These are phyloP conservation scores for Lagopus leucura DNA, from an alignment of 2,113 vertebrate genomes.

Conservation along the genomic window DNA sequence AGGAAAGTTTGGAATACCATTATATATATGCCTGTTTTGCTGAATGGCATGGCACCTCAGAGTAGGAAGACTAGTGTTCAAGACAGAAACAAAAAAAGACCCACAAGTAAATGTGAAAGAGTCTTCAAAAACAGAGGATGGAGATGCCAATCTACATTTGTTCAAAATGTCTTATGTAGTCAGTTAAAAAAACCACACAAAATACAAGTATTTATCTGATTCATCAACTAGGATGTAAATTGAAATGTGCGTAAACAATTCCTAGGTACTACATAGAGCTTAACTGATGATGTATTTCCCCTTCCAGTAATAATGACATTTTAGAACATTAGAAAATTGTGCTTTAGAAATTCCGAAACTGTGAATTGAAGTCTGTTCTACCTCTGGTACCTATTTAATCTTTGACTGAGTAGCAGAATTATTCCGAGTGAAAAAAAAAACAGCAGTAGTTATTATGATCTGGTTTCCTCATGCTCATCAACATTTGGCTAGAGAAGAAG, in stretches of 20 bases:
- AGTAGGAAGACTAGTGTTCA: neutral
- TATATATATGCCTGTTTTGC: neutral
- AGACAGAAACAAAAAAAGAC: neutral
- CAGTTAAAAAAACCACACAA: neutral
- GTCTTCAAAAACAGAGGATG: neutral
- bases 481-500: neutral
- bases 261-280: neutral
- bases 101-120: neutral
- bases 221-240: neutral
- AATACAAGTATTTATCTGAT: neutral
- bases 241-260: neutral
- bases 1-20: neutral
- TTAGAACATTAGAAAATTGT: neutral
- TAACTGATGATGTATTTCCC: neutral
- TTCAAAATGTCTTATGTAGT: neutral
- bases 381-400: neutral
- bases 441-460: neutral
- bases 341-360: neutral
- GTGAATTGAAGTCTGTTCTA: neutral
- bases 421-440: neutral
- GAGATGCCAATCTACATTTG: neutral
- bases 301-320: neutral
- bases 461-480: neutral
- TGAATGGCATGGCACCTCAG: neutral
- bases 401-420: neutral